These are phyloP conservation scores for Pycnonotus jocosus DNA, from an alignment of 2,113 vertebrate genomes.

Conservation along the genomic window DNA sequence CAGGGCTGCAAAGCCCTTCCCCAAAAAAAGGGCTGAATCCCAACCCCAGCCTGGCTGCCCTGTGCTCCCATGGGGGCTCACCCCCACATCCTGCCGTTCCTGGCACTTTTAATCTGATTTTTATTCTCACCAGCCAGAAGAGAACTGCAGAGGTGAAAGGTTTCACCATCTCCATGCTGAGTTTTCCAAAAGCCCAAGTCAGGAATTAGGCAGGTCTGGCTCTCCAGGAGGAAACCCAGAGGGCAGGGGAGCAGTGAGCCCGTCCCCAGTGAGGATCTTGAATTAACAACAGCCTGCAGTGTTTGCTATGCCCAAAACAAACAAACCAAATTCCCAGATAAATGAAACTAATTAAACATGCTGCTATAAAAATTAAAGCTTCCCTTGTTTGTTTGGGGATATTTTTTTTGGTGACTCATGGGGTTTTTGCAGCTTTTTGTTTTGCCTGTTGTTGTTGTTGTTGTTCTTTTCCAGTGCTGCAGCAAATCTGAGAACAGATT, in stretches of 20 bases:
- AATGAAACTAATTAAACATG: constrained; percentile 22
- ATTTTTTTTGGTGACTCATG: background rate
- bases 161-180: background rate
- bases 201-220: background rate
- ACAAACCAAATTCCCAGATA: background rate
- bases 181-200: background rate
- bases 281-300: background rate
- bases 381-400: background rate
- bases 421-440: background rate
- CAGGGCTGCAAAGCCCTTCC: background rate
- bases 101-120: background rate
- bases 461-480: background rate
- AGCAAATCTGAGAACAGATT: background rate
- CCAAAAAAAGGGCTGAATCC: fast-evolving
- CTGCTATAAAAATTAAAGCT: constrained; percentile 4
- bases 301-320: background rate
- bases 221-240: background rate
- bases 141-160: background rate
- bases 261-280: background rate
- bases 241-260: background rate
- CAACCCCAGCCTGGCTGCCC: fast-evolving
- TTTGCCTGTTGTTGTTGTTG: background rate
- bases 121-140: background rate
- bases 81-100: background rate
- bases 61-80: background rate